Evolutionary conservation across 2,113 vertebrate genomes (phyloP).

Genomic region (Leucopternis melanops): DNA sequence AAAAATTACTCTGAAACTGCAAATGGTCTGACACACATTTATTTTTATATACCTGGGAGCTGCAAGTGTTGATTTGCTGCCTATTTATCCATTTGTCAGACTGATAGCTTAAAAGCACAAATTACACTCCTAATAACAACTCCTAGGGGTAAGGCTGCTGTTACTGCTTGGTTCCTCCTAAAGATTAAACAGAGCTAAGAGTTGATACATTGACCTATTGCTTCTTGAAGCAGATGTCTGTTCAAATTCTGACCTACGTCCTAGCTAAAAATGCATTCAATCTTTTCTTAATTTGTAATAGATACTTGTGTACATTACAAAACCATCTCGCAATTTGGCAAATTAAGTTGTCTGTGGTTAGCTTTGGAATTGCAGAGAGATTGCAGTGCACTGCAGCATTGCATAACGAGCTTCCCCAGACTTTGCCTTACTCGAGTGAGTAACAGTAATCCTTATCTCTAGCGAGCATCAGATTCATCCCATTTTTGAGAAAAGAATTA

Average conservation of each 20-base stretch:
- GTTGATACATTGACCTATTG: not conserved
- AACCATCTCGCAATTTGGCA: constrained; percentile 35
- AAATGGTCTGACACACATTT: not conserved
- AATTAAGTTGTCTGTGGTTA: constrained; percentile 48
- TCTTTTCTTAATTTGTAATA: constrained; percentile 28
- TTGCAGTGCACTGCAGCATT: constrained; percentile 46
- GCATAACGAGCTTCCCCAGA: constrained; percentile 26
- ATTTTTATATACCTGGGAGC: not conserved
- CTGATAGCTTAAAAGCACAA: not conserved
- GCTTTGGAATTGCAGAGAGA: constrained; percentile 41
- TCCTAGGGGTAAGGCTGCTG: not conserved
- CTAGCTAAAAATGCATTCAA: constrained; percentile 1
- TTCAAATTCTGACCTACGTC: constrained; percentile 12
- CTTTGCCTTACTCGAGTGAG: constrained; percentile 30
- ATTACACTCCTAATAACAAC: not conserved
- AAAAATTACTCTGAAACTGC: not conserved
- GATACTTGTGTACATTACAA: constrained; percentile 53
- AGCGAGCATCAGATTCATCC: not conserved
- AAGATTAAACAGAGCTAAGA: not conserved
- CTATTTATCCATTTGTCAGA: not conserved
- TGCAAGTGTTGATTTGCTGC: not conserved
- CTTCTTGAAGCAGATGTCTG: not conserved
- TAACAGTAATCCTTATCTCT: constrained; percentile 26
- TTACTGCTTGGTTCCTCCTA: not conserved
- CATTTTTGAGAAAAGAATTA: constrained; percentile 11